Base-by-base conservation (phyloP, 2,797 vertebrate species). In the Oreortyx pictus region DNA sequence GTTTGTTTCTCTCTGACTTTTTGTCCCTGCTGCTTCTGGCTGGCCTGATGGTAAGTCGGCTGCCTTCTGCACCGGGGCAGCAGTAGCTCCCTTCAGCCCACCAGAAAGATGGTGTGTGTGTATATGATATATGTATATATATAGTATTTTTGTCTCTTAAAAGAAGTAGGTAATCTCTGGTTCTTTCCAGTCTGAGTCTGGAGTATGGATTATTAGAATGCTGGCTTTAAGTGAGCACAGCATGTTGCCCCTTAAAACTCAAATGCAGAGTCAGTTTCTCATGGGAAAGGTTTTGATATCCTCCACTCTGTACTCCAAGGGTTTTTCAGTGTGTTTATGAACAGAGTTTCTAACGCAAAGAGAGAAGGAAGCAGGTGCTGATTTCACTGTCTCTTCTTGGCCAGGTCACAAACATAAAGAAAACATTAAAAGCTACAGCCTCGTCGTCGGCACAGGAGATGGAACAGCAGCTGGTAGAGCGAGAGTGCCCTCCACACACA, bases 351-450 rank as follows among this genome's bases (percentile, higher is more conserved):
- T 94, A 2, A 52, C 39, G 56, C 0, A 0, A 78, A 72, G 67
- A 62, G 82, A 78, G 46, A 67, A 83, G 62, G 85, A 87, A 72
- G 75, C 76, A 59, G 77, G 49, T 94, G 92, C 64, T 93, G 89
- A 89, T 94, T 94, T 89, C 76, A 75, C 49, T 97, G 52, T 97
- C 91, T 95, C 84, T 93, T 97, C 86, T 94, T 82, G 66, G 77
- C 82, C 92, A 98, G 98, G 98, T 98, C 79, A 97, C 96, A 86
- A 98, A 98, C 95, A 98, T 98, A 95, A 98, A 98, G 97, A 98
- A 98, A 95, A 97, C 98, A 15, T 97, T 98, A 90, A 98, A 97
- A 90, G 97, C 97, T 56, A 97, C 96, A 10, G 97, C 97, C 1
- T 98, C 97, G 3, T 98, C 97, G 18, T 98, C 98, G 1, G 96